Base-by-base conservation (phyloP, 2,888 invertebrate species). In the Epiperipatus broadwayi region DNA sequence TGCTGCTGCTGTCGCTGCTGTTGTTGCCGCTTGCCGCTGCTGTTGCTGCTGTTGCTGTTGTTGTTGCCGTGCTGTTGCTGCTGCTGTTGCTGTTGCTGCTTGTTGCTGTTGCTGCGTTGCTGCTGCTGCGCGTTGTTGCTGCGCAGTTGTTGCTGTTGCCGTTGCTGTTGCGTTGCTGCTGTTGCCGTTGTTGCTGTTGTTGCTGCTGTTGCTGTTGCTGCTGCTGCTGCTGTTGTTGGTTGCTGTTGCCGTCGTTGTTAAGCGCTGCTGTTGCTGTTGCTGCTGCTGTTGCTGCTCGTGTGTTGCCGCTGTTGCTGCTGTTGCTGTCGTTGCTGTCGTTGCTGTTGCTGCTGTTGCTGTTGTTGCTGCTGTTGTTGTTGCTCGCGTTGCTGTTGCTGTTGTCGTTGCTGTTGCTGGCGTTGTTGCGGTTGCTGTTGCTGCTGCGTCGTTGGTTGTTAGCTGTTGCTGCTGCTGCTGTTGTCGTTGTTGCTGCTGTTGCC, bases 311-410 rank as follows among this genome's bases (percentile, higher is more conserved):
- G 25, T 25, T 25, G 25, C 10, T 25, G 25, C 25, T 25, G 25
- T 25, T 25, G 25, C 25, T 25, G 25, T 10, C 10, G 25, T 10
- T 25, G 25, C 25, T 25, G 25, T 10, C 10, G 25, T 10, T 25
- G 25, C 25, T 25, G 25, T 25, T 25, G 25, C 25, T 25, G 25
- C 25, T 25, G 25, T 10, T 25, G 25, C 25, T 25, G 25, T 25
- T 25, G 25, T 10, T 25, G 25, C 25, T 25, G 25, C 25, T 25
- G 25, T 25, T 25, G 25, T 10, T 25, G 25, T 25, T 25, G 25
- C 25, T 25, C n/a, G n/a, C n/a, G n/a, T n/a, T n/a, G n/a, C n/a
- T n/a, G n/a, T n/a, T n/a, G n/a, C n/a, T n/a, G n/a, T 25, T 25
- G 25, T 10, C 10, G 25, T 10, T 25, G 25, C 25, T 25, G 25